Evolutionary conservation across 1,140 invertebrate genomes (phyloP), one percentile per base, ranked within the genome.

Genomic region (Hestina assimilis): DNA sequence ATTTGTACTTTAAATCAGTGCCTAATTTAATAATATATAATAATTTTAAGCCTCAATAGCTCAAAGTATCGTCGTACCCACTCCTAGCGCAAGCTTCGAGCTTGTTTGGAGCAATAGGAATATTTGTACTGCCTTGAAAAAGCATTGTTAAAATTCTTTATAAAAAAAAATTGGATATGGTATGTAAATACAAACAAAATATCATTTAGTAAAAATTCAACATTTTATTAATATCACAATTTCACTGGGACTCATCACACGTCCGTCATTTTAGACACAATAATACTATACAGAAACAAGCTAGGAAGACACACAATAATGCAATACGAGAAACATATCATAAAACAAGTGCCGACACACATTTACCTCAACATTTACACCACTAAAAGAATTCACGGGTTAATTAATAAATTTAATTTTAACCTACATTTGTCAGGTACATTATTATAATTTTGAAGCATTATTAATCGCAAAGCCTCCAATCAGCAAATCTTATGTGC

Each of bases 221-320:
- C 82, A 78, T 81, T 75, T 84, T 84, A 83, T 83, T 85, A 82
- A 85, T 87, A 87, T 87, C 84, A 87, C 84, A 87, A 80, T 82
- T 87, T 82, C 70, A 84, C 80, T 79, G 75, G 78, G 69, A 83
- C 77, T 70, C 70, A 64, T 57, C 66, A 61, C 63, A 64, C 68
- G 66, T 41, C 66, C 62, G 73, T 63, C 70, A 62, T 66, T 56
- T 73, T 57, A 35, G 46, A 48, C 26, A 51, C 29, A 40, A 73
- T 57, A 76, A 73, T 66, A 75, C 46, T 69, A 66, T 62, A 62
- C 33, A 70, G 59, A 69, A 69, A 69, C 71, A 79, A 79, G 68
- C 67, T 61, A 65, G 67, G 45, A 61, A 41, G 53, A 61, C 53
- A 68, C 33, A 70, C 56, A 58, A 48, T 28, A 15, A 40, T 47